Conservation (phyloP, 1,140 invertebrate species). For the Caerostris extrusa region DNA sequence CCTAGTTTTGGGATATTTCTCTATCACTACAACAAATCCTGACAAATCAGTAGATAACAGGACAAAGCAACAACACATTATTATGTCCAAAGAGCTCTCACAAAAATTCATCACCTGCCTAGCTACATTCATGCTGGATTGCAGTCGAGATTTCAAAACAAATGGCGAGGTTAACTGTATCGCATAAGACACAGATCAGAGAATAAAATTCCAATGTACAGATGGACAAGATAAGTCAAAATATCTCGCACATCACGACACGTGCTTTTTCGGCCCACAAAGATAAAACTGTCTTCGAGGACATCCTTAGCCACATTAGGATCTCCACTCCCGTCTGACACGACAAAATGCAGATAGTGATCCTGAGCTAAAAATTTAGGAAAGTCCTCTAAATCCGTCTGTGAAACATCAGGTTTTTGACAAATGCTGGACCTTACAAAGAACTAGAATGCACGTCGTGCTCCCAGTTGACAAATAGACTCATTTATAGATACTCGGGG, state of each 20-base stretch:
- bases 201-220: constrained; percentile 66
- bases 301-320: constrained; percentile 35
- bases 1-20: neutral
- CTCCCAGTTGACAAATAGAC: constrained; percentile 66
- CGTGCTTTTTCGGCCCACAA: neutral
- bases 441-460: neutral
- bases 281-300: constrained; percentile 51
- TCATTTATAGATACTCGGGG: constrained; percentile 13
- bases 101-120: neutral
- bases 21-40: neutral
- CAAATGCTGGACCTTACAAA: neutral
- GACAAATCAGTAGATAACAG: constrained; percentile 15
- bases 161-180: neutral
- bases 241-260: constrained; percentile 56
- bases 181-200: constrained; percentile 1
- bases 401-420: constrained; percentile 10
- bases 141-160: neutral
- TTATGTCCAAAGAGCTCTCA: neutral
- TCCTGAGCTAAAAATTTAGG: neutral
- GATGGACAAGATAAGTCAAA: constrained; percentile 66
- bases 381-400: neutral
- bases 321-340: constrained; percentile 20
- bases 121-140: neutral
- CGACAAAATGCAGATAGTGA: constrained; percentile 59
- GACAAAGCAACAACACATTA: constrained; percentile 4